Evolutionary conservation across 2,888 invertebrate genomes (phyloP).

Genomic region (Proisotoma minuta): DNA sequence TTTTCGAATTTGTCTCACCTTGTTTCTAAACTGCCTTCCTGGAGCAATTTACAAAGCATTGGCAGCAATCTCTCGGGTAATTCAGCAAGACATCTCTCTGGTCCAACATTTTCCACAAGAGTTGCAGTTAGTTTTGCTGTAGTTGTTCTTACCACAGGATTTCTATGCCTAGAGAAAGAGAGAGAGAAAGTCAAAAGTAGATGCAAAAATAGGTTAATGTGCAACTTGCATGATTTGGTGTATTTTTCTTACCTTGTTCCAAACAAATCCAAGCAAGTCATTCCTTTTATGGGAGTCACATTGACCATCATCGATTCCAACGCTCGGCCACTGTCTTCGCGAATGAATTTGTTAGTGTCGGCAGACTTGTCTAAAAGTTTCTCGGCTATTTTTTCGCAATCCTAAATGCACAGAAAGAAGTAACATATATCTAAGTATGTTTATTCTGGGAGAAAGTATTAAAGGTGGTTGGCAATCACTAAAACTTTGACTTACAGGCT

Average conservation of each 20-base stretch:
- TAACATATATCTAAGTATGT: not conserved
- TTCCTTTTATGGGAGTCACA: slow-evolving; percentile 64
- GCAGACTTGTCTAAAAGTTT: slow-evolving; percentile 81
- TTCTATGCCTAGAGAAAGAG: slow-evolving; percentile 63
- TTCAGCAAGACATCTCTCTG: slow-evolving; percentile 68
- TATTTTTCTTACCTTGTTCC: slow-evolving; percentile 63
- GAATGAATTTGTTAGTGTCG: slow-evolving; percentile 87
- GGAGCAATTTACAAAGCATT: slow-evolving; percentile 74
- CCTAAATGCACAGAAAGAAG: slow-evolving; percentile 51
- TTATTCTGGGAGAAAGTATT: no score
- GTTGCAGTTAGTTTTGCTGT: slow-evolving; percentile 71
- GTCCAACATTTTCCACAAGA: slow-evolving; percentile 68
- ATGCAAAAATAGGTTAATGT: not conserved
- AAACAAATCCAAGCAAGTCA: slow-evolving; percentile 62
- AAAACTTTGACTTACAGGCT: slow-evolving; percentile 54
- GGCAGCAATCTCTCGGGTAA: slow-evolving; percentile 72
- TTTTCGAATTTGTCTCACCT: slow-evolving; percentile 55
- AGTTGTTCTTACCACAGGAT: slow-evolving; percentile 78
- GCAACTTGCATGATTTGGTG: no score
- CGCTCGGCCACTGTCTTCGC: slow-evolving; percentile 77
- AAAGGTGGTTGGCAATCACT: no score
- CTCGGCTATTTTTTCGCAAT: slow-evolving; percentile 77
- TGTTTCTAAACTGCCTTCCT: slow-evolving; percentile 81
- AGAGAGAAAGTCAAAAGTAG: not conserved
- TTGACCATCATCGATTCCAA: slow-evolving; percentile 76